Evolutionary conservation across 2,113 vertebrate genomes (phyloP).

Genomic region (Phoenicopterus ruber): DNA sequence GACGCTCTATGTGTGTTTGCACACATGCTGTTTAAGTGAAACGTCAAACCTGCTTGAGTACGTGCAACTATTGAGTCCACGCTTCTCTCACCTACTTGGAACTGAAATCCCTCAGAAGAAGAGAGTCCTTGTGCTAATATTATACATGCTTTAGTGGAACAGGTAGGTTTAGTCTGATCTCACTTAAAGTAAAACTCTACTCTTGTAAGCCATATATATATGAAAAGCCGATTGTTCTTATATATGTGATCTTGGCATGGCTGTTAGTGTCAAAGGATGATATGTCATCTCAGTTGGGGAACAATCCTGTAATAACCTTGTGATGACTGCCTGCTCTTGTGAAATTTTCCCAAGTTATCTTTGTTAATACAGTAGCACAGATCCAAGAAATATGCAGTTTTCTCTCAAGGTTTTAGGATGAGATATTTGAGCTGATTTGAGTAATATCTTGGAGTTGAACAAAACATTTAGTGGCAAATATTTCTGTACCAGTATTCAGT

Average conservation of each 20-base stretch:
- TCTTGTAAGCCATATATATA: rapidly evolving
- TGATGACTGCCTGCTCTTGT: background rate
- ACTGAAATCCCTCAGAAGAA: background rate
- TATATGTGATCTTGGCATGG: background rate
- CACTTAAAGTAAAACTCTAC: background rate
- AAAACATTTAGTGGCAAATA: background rate
- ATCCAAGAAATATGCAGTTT: background rate
- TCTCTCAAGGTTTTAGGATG: background rate
- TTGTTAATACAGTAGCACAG: background rate
- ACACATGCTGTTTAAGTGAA: background rate
- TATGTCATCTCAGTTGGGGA: background rate
- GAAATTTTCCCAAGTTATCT: background rate
- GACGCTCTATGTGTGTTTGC: background rate
- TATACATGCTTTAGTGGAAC: background rate
- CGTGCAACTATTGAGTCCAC: background rate
- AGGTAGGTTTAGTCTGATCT: background rate
- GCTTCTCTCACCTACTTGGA: background rate
- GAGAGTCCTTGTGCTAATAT: background rate
- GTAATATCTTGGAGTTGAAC: background rate
- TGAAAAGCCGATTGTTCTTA: background rate
- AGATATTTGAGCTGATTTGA: background rate
- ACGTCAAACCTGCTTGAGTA: background rate
- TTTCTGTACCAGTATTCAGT: background rate
- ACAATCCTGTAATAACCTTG: background rate
- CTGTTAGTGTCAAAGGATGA: background rate